Conservation (phyloP, 2,113 vertebrate species). For the Pelecanus crispus region DNA sequence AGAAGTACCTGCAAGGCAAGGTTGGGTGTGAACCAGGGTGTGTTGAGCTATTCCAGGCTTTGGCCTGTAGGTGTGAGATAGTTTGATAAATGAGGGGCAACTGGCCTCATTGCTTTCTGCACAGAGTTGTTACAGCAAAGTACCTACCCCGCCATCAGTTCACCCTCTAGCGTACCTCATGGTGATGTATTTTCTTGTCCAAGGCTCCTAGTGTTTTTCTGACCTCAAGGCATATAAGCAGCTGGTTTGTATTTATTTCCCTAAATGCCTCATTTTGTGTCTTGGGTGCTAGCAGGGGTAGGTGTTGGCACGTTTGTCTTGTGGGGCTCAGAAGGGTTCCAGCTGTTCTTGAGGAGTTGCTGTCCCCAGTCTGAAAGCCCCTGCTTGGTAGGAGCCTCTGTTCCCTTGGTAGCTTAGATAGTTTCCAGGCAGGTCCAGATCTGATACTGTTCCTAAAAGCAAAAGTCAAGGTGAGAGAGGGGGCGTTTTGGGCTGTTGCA, state of each 20-base stretch:
- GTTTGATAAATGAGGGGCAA: neutral
- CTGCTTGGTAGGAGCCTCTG: neutral
- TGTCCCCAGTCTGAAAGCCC: neutral
- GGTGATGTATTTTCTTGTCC: neutral
- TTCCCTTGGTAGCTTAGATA: neutral
- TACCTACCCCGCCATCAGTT: neutral
- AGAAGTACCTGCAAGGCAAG: neutral
- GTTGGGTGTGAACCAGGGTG: neutral
- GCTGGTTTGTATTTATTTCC: neutral
- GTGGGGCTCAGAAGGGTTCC: neutral
- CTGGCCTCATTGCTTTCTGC: neutral
- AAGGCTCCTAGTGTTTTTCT: neutral
- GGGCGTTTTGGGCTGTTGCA: neutral
- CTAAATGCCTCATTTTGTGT: neutral
- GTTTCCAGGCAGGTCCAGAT: neutral
- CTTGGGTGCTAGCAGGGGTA: neutral
- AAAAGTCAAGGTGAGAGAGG: neutral
- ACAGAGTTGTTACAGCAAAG: neutral
- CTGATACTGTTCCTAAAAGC: neutral
- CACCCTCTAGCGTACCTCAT: neutral
- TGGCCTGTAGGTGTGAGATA: neutral
- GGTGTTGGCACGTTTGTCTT: neutral
- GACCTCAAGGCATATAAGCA: neutral
- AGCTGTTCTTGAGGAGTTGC: neutral
- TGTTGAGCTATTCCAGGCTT: neutral